Evolutionary conservation across 2,113 vertebrate species (phyloP), one percentile per base, ranked within the genome.

Genomic region (Hiodon tergisus): DNA sequence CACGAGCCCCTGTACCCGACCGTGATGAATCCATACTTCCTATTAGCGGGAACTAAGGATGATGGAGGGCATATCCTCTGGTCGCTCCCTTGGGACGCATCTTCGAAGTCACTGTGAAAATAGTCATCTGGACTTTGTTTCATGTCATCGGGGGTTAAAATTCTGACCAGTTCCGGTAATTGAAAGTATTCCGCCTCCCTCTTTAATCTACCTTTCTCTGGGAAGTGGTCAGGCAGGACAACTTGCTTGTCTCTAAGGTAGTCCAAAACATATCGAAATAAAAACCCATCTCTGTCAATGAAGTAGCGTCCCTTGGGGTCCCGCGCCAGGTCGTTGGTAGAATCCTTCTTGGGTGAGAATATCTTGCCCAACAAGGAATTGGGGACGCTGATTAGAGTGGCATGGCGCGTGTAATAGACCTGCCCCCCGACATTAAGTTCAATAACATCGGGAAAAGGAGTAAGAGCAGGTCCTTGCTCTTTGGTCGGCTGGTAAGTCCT

Each of bases 391-490:
- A 91, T 89, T 81, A 99, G 85, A 63, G 97, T 99, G 79, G 91
- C 91, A 77, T 93, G 91, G 69, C 95, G 95, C 75, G 97, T 98
- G 79, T 97, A 98, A 84, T 99, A 99, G 81, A 99, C 96, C 90
- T 99, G 97, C 74, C 97, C 97, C 0, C 97, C 97, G 68, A 99
- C 97, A 11, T 99, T 99, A 17, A 99, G 92, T 86, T 99, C 97
- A 83, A 99, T 86, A 0, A 99, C 96, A 85, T 99, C 97, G 0
- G 96, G 93, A 76, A 95, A 94, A 78, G 92, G 88, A 71, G 83
- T 93, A 81, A 93, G 90, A 77, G 92, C 88, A 0, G 89, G 78
- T 4, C 91, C 88, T 81, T 91, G 92, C 83, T 97, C 96, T 80
- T 97, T 95, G 11, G 91, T 80, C 69, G 93, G 90, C 76, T 90